Conservation (phyloP, 2,797 vertebrate genomes). For the Rhodeus uyekii region DNA sequence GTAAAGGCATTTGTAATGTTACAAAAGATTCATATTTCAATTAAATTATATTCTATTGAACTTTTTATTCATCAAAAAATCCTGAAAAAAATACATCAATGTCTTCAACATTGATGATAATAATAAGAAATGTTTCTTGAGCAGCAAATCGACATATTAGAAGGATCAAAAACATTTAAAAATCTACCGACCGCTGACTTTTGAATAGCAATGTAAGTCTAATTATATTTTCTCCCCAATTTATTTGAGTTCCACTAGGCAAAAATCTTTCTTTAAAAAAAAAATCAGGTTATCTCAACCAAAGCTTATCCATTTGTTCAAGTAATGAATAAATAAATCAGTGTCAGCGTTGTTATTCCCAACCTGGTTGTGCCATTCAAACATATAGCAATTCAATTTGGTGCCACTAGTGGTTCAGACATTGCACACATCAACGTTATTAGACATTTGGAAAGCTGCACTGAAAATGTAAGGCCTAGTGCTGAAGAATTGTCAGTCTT, state of each 20-base stretch:
- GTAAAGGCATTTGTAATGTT: too few relatives aligned
- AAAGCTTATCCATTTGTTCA: background rate
- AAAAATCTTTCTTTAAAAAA: too few relatives aligned
- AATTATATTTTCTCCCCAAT: background rate
- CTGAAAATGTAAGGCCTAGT: slow-evolving; percentile 35
- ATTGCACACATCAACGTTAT: background rate
- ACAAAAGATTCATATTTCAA: too few relatives aligned
- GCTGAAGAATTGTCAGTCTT: slow-evolving; percentile 37
- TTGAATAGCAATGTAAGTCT: background rate
- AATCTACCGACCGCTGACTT: background rate
- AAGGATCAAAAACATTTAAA: background rate
- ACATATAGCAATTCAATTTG: background rate
- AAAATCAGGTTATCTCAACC: background rate
- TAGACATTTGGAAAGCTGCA: too few relatives aligned
- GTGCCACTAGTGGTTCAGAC: slow-evolving; percentile 10
- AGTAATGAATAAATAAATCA: background rate
- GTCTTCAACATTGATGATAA: background rate
- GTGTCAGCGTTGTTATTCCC: background rate
- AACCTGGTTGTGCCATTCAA: background rate
- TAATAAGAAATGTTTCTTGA: background rate
- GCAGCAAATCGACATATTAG: background rate
- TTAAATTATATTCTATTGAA: background rate
- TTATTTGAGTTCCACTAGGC: background rate
- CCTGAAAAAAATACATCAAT: background rate
- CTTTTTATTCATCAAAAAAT: background rate